Evolutionary conservation across 2,888 invertebrate species (phyloP).

Genomic region (Eucera pruinosa): DNA sequence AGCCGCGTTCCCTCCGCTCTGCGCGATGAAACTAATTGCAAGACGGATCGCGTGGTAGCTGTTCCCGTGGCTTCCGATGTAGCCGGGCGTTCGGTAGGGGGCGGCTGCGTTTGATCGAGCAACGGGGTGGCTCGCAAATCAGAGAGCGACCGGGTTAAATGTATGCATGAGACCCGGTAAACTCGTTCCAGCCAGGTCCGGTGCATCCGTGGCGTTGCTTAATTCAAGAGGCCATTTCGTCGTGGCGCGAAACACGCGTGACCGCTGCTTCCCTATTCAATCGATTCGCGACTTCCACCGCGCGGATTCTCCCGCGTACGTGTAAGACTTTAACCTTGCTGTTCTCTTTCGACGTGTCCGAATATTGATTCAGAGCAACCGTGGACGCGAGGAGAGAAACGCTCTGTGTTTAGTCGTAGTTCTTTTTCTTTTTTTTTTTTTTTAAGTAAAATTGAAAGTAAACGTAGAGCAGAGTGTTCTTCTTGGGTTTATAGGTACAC

Average conservation of each 20-base stretch:
- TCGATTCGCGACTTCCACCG: conserved; percentile 60
- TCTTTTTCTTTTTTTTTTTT: too few relatives aligned
- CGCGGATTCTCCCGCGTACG: too few relatives aligned
- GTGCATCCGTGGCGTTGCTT: conserved; percentile 57
- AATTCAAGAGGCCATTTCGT: conserved; percentile 72
- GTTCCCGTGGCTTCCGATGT: conserved; percentile 9
- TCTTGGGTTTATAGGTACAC: too few relatives aligned
- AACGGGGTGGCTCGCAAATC: conserved; percentile 56
- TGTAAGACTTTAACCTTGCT: too few relatives aligned
- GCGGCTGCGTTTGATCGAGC: conserved; percentile 46
- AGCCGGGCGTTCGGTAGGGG: not conserved
- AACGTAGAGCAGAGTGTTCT: too few relatives aligned
- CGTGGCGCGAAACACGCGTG: conserved; percentile 70
- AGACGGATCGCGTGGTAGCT: conserved; percentile 28
- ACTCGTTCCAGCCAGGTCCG: conserved; percentile 62
- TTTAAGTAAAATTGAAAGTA: too few relatives aligned
- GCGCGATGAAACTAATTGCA: conserved; percentile 28
- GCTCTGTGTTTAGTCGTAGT: too few relatives aligned
- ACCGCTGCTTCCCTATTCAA: conserved; percentile 73
- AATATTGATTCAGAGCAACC: too few relatives aligned
- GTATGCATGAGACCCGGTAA: conserved; percentile 68
- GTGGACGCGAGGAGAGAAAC: too few relatives aligned
- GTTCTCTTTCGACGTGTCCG: too few relatives aligned
- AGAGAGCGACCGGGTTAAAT: conserved; percentile 61
- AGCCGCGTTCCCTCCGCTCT: not conserved